Base-by-base conservation (phyloP, 1,140 invertebrate genomes). In the Microplitis mediator region DNA sequence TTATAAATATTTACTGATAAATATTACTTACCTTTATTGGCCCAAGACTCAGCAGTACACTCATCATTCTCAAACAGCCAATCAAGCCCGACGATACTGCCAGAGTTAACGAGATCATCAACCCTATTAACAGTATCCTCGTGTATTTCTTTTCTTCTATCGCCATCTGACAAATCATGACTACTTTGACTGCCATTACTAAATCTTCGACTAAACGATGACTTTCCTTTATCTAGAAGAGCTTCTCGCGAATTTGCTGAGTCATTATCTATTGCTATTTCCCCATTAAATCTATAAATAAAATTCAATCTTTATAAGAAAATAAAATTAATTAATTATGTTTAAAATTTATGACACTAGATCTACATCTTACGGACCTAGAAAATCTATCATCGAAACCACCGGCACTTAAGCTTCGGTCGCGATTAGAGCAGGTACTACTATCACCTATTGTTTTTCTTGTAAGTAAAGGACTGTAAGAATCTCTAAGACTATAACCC, bases 401-500 rank as follows among this genome's bases (percentile, higher is more conserved):
- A 31, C 82, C 74, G 61, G 81, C 74, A 65, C 82, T 83, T 51
- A 80, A 77, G 73, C 82, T 83, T 74, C 81, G 74, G 63, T 84
- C 84, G 34, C 81, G 78, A 81, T 80, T 85, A 56, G 76, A 72
- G 58, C 74, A 73, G 58, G 75, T 74, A 64, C 77, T 74, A 34
- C 77, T 78, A 34, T 80, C 74, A 32, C 86, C 79, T 36, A 76
- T 79, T 58, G 76, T 82, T 83, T 88, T 91, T 51, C 90, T 82
- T 78, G 90, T 89, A 1, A 91, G 89, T 79, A 92, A 89, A 54
- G 91, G 89, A 68, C 89, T 91, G 78, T 91, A 91, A 0, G 91
- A 92, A 36, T 91, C 91, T 75, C 91, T 89, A 13, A 84, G 71
- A 36, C 79, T 82, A 39, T 75, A 84, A 58, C 79, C 80, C 14